Evolutionary conservation across 2,888 invertebrate genomes (phyloP).

Genomic region (Melinaea menophilus): DNA sequence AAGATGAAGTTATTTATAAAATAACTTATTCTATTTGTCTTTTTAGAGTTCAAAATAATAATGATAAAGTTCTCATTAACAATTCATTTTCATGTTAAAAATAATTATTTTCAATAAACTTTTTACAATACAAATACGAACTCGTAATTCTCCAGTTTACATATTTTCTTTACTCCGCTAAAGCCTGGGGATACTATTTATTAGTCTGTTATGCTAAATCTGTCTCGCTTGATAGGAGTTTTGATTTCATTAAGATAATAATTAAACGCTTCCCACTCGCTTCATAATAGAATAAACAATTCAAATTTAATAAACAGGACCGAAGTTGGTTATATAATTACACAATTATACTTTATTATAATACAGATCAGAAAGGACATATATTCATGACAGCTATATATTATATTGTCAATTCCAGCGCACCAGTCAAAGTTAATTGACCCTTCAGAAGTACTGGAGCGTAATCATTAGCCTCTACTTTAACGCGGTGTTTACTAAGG

Average conservation of each 20-base stretch:
- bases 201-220: constrained; percentile 17
- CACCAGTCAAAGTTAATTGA: constrained; percentile 17
- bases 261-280: constrained; percentile 5
- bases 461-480: constrained; percentile 13
- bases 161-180: not conserved
- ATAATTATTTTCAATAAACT: too few species aligned
- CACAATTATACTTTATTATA: too few species aligned
- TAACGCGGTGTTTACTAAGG: constrained; percentile 8
- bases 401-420: not conserved
- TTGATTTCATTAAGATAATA: constrained; percentile 10
- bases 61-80: too few species aligned
- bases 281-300: constrained; percentile 4
- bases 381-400: too few species aligned
- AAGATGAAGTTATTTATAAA: too few species aligned
- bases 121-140: not conserved
- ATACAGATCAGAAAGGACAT: too few species aligned
- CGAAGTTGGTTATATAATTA: not conserved
- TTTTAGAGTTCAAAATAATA: too few species aligned
- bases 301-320: constrained; percentile 1
- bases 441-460: constrained; percentile 16
- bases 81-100: too few species aligned
- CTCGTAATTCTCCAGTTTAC: not conserved
- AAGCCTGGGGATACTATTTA: constrained; percentile 6
- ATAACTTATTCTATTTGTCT: too few species aligned
- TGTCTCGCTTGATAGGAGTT: constrained; percentile 7